Base-by-base conservation (phyloP, 2,888 invertebrate genomes). In the Noctuana brunneofusca region DNA sequence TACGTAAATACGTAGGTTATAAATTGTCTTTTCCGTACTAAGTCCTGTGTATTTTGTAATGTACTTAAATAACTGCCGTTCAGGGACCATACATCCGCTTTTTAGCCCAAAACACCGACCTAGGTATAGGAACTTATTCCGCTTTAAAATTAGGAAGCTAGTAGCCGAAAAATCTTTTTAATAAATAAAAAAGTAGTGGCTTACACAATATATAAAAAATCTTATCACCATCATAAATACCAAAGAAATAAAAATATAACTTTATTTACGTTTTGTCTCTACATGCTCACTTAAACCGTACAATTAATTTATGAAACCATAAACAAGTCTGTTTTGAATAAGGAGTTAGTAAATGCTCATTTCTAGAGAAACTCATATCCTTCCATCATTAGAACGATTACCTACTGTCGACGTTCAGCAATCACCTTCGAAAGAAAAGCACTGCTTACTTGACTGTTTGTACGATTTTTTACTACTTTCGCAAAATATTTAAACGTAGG, bases 61-160 rank as follows among this genome's bases (percentile, higher is more conserved):
- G 14, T 14, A 24, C 27, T 48, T 20, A 27, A 49, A 27, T 49
- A 49, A 49, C n/a, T 49, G 2, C 49, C 8, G 49, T 49, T 49
- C 12, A 1, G 49, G 49, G 49, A 49, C 49, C 3, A n/a, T 27
- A 12, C 5, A 14, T 49, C 49, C 8, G 12, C 14, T 27, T 49
- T 27, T 49, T 27, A 18, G 5, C 43, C 43, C 16, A 43, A 18
- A 43, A 16, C 43, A 11, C 43, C 2, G 18, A n/a, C 38, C 38
- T 16, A n/a, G n/a, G 1, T 41, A 41, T 14, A n/a, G 38, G n/a
- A 16, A 43, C 41, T 2, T 16, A 14, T n/a, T n/a, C 12, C 38
- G n/a, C n/a, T 38, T 38, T 38, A 38, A 38, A 38, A n/a, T 38
- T 38, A 2, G 14, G 38, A 30, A n/a, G n/a, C n/a, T n/a, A n/a